These are phyloP conservation scores for Aphrocallistes beatrix DNA, from an alignment of 37 sponge, comb jelly and placozoan species.

Conservation along the genomic window DNA sequence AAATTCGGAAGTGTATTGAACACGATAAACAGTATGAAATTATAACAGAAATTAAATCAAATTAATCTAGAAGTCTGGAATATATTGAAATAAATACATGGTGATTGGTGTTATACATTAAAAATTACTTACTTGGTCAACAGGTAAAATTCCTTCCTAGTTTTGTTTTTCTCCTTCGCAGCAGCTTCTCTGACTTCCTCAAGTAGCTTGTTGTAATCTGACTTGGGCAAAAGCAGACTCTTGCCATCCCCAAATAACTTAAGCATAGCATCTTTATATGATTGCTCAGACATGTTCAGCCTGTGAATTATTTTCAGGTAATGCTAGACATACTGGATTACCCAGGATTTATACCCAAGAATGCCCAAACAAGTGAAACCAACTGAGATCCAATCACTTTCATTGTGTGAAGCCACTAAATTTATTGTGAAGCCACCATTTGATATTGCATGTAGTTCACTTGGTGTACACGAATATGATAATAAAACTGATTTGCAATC, in stretches of 20 bases:
- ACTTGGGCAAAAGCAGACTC: conserved; percentile 14
- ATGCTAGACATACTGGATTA: conserved; percentile 13
- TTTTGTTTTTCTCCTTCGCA: conserved; percentile 8
- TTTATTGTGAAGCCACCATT: too few species aligned
- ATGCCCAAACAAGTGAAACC: conserved; percentile 17
- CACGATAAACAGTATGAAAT: not conserved
- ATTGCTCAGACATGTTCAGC: conserved; percentile 6
- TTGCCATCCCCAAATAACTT: conserved; percentile 12
- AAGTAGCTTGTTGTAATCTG: conserved; percentile 7
- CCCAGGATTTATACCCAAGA: conserved; percentile 12
- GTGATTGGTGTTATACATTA: not conserved
- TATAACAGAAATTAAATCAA: conserved; percentile 3
- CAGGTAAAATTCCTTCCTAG: conserved; percentile 20
- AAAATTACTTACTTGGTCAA: not conserved
- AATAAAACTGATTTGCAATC: too few species aligned
- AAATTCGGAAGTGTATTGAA: not conserved
- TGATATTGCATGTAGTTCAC: too few species aligned
- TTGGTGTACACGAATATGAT: too few species aligned
- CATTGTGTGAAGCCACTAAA: too few species aligned
- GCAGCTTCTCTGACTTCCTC: conserved; percentile 19
- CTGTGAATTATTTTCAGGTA: conserved; percentile 6
- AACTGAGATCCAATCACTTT: not conserved
- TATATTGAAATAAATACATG: conserved; percentile 8
- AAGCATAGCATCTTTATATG: conserved; percentile 16
- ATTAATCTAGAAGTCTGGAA: not conserved